These are phyloP conservation scores for Caenorhabditis virilis DNA, from an alignment of 2,888 invertebrate species.

Conservation along the genomic window DNA sequence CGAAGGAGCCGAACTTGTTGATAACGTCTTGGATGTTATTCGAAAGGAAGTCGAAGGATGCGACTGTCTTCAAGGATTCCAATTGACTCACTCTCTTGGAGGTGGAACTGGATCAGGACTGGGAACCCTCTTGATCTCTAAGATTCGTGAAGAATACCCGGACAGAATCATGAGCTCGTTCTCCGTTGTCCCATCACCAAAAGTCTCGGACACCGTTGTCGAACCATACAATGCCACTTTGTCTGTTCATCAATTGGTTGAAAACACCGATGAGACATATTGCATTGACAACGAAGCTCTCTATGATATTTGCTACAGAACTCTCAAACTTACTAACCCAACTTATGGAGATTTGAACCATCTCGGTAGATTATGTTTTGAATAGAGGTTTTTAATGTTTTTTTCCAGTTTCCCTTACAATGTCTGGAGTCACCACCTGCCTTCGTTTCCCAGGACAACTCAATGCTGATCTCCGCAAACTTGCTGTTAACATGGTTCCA, in stretches of 20 bases:
- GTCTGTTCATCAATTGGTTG: slow-evolving; percentile 71
- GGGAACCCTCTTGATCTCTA: slow-evolving; percentile 88
- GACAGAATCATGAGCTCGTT: slow-evolving; percentile 98
- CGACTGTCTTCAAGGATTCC: slow-evolving; percentile 90
- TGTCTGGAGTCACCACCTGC: slow-evolving; percentile 73
- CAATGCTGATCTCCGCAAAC: slow-evolving; percentile 82
- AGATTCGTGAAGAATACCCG: slow-evolving; percentile 94
- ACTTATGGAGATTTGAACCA: slow-evolving; percentile 77
- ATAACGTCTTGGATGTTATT: slow-evolving; percentile 75
- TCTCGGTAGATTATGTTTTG: slow-evolving; percentile 20
- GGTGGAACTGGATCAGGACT: slow-evolving; percentile 87
- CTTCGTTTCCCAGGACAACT: slow-evolving; percentile 87
- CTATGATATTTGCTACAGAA: slow-evolving; percentile 74
- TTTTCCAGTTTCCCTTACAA: slow-evolving; percentile 71
- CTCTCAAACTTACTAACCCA: slow-evolving; percentile 75
- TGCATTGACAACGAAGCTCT: slow-evolving; percentile 73
- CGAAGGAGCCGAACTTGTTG: slow-evolving; percentile 78
- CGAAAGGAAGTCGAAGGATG: slow-evolving; percentile 83
- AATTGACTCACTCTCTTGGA: slow-evolving; percentile 81
- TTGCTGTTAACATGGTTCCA: slow-evolving; percentile 85
- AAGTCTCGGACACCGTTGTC: slow-evolving; percentile 78
- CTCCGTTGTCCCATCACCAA: slow-evolving; percentile 86
- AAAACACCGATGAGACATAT: slow-evolving; percentile 68
- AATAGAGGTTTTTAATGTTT: background rate
- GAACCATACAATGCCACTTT: slow-evolving; percentile 74